phyloP scores from a whole-genome alignment of 2,113 vertebrate species.

The Talpa occidentalis region DNA sequence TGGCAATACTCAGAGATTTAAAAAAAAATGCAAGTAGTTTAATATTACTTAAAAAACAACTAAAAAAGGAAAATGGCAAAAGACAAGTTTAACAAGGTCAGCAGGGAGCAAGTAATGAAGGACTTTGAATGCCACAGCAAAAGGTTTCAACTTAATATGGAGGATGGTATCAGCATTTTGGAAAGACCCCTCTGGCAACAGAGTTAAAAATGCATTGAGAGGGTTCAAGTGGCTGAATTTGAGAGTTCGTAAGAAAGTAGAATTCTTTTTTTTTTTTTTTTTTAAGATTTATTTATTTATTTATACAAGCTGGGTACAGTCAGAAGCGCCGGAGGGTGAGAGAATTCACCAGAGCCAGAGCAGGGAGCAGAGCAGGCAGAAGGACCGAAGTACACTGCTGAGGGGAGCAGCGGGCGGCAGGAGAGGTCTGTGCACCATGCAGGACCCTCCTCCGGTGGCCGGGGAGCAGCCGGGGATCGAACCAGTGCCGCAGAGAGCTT shows the following conservation, averaged over 20 bases:
- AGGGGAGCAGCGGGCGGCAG: no score
- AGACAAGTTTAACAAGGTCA: background rate
- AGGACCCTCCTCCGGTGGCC: no score
- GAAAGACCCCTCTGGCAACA: background rate
- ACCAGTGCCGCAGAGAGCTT: no score
- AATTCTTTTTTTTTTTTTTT: no score
- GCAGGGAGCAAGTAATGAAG: background rate
- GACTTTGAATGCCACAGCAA: background rate
- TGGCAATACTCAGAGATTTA: background rate
- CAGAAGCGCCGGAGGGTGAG: no score
- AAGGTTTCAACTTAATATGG: background rate
- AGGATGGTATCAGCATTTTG: background rate
- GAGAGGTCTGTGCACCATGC: no score
- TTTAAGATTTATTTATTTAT: no score
- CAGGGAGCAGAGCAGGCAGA: no score
- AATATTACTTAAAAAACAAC: background rate
- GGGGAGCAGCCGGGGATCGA: no score
- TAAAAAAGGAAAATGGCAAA: background rate
- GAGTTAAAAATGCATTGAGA: background rate
- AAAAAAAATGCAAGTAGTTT: background rate
- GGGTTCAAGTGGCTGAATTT: background rate
- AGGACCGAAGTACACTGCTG: no score
- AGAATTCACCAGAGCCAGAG: no score
- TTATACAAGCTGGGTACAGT: no score
- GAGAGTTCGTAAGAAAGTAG: background rate